These are phyloP conservation scores for Aphis gossypii DNA, from an alignment of 1,140 invertebrate genomes.

Conservation along the genomic window DNA sequence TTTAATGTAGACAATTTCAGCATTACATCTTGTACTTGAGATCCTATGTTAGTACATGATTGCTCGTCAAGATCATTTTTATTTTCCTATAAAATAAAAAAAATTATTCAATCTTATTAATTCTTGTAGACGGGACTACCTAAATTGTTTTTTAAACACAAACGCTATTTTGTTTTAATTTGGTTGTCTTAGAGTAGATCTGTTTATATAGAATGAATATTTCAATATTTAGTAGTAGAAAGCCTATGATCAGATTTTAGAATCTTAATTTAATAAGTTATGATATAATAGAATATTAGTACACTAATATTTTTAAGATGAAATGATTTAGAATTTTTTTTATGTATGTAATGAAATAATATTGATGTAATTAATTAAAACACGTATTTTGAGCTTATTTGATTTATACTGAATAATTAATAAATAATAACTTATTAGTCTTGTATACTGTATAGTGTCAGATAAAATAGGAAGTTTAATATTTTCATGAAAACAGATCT, in stretches of 20 bases:
- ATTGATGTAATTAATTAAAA: no score
- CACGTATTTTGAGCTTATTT: no score
- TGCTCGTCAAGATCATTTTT: slow-evolving; percentile 45
- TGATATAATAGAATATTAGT: no score
- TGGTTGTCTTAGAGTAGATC: background rate
- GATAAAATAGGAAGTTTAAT: background rate
- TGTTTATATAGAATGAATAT: background rate
- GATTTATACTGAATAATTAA: no score
- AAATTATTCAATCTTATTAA: background rate
- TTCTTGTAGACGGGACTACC: background rate
- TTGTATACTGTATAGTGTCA: background rate
- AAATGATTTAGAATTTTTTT: no score
- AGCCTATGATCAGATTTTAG: background rate
- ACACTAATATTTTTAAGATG: no score
- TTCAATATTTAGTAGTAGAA: background rate
- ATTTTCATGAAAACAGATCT: background rate
- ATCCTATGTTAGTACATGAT: slow-evolving; percentile 42
- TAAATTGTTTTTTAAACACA: background rate
- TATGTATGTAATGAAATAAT: no score
- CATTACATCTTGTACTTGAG: slow-evolving; percentile 49
- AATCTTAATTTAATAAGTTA: no score
- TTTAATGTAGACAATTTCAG: slow-evolving; percentile 39
- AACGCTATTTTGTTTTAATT: background rate
- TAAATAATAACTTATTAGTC: background rate
- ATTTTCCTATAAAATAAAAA: slow-evolving; percentile 29